A percentile compares a stretch with the other conserved stretches of the same genome.
phyloP scores from a whole-genome alignment of 2,888 invertebrate genomes.

The Drosophila rellima region DNA sequence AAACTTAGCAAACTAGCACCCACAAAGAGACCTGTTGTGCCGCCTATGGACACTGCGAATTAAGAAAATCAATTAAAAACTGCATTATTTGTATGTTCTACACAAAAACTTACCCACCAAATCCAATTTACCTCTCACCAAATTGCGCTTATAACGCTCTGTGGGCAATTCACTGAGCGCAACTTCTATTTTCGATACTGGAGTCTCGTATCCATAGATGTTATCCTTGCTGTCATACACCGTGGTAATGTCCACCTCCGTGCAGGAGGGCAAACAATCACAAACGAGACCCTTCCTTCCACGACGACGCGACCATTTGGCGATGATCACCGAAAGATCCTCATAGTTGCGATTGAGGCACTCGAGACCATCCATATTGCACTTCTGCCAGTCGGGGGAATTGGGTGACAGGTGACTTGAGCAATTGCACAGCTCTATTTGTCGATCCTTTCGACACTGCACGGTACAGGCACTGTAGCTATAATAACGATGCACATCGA shows the following conservation, averaged over 20 bases:
- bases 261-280: conserved; percentile 90
- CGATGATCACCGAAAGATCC: conserved; percentile 89
- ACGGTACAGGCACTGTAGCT: conserved; percentile 91
- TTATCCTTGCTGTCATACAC: conserved; percentile 86
- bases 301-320: conserved; percentile 87
- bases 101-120: conserved; percentile 88
- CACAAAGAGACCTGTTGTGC: conserved; percentile 89
- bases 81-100: too few relatives aligned
- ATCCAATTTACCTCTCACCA: conserved; percentile 90
- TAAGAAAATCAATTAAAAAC: conserved; percentile 67
- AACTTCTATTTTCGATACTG: conserved; percentile 87
- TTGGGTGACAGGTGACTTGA: conserved; percentile 90
- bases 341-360: conserved; percentile 88
- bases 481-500: conserved; percentile 89
- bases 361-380: conserved; percentile 89
- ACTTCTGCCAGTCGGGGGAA: conserved; percentile 86
- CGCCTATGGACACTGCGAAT: conserved; percentile 88
- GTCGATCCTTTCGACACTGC: conserved; percentile 89
- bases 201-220: conserved; percentile 73
- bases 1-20: conserved; percentile 90
- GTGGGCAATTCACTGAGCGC: conserved; percentile 89
- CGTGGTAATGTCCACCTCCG: conserved; percentile 89
- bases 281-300: conserved; percentile 88
- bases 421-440: conserved; percentile 88
- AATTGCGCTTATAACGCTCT: conserved; percentile 90